phyloP scores from a whole-genome alignment of 2,888 invertebrate genomes.

The Hypena proboscidalis region DNA sequence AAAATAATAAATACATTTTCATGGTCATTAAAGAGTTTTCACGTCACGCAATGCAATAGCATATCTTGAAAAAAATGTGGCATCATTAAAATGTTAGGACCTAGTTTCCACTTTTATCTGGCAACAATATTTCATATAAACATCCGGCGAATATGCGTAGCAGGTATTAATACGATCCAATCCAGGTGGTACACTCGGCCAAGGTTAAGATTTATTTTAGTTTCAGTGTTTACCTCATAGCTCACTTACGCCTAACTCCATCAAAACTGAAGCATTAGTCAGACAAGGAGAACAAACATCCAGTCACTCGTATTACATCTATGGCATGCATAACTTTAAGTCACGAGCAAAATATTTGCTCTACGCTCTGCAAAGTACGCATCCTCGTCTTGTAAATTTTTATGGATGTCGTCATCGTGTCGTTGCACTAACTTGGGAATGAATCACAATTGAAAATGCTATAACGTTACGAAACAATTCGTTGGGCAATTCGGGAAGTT shows the following conservation, averaged over 20 bases:
- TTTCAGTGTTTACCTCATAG: constrained; percentile 55
- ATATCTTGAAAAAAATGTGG: constrained; percentile 21
- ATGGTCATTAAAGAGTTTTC: no score
- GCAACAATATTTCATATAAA: constrained; percentile 59
- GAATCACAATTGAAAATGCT: constrained; percentile 48
- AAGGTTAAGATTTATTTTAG: constrained; percentile 62
- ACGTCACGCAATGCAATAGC: background rate
- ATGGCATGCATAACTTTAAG: constrained; percentile 41
- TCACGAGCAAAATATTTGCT: constrained; percentile 44
- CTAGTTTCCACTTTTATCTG: constrained; percentile 38
- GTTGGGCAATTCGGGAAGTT: constrained; percentile 33
- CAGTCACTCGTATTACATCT: constrained; percentile 33
- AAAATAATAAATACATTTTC: background rate
- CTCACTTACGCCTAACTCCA: constrained; percentile 46
- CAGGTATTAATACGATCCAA: constrained; percentile 62
- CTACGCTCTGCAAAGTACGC: constrained; percentile 17
- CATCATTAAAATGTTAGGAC: constrained; percentile 34
- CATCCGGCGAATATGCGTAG: constrained; percentile 51
- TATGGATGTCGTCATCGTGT: constrained; percentile 50
- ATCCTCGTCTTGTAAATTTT: constrained; percentile 38
- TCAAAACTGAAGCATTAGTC: constrained; percentile 42
- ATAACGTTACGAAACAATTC: constrained; percentile 46
- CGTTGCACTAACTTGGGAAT: constrained; percentile 47
- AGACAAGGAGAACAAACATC: constrained; percentile 51
- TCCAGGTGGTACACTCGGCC: constrained; percentile 66